Base-by-base conservation (phyloP, 2,113 vertebrate species). In the Tamias sibiricus region DNA sequence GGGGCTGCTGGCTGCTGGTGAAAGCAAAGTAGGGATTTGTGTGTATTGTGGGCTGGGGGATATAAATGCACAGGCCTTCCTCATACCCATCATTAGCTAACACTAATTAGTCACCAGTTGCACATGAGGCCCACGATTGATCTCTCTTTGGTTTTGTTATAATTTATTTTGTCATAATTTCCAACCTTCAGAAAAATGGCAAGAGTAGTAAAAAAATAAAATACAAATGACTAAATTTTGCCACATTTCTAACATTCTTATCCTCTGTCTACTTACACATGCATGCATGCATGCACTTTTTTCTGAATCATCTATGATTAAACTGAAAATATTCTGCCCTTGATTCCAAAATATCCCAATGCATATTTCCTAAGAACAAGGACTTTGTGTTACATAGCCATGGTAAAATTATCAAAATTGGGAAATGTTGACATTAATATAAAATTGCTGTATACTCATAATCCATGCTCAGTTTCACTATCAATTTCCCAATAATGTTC, bases 91-190 rank as follows among this genome's bases (percentile, higher is more conserved):
- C 42, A 30, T 44, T 44, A 80, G 30, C 30, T 6, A 44, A 92
- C 10, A 20, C 26, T 64, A 35, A 54, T 69, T 47, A 54, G 30
- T 35, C n/a, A 30, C 42, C 49, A 74, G 2, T 40, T n/a, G 4
- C 0, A 4, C 22, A 2, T 22, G 13, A 16, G 14, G 16, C 42
- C 24, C 19, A 59, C 22, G 35, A 81, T 62, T 9, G 8, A 57
- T 44, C 19, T 80, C 10, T 69, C 22, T 87, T 1, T 14, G 6
- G 37, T 85, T 93, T 75, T 90, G 35, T 69, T 81, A 9, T 32
- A 80, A 16, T 84, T 92, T 88, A 79, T 71, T 93, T 91, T 95
- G 37, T 44, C 94, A 26, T 69, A 66, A 84, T 75, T 79, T 85
- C 28, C 84, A 80, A 75, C 4, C 76, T 92, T 74, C 17, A 94